phyloP scores from a whole-genome alignment of 2,113 vertebrate genomes.

The Chitala chitala region DNA sequence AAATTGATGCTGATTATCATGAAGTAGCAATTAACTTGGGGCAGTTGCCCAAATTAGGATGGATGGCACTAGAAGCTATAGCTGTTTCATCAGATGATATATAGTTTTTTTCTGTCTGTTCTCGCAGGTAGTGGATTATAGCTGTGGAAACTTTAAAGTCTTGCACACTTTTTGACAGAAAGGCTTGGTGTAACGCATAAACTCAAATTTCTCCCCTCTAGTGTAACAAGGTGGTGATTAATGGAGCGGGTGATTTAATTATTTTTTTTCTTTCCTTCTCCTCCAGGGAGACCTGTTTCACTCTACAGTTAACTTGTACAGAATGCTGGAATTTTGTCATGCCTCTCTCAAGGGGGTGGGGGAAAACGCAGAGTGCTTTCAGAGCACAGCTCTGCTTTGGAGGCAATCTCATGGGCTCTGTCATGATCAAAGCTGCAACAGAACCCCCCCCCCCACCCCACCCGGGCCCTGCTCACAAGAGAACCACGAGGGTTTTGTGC shows the following conservation, averaged over 20 bases:
- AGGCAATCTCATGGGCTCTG: no score
- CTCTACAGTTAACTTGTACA: neutral
- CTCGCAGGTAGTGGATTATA: neutral
- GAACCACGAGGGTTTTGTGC: no score
- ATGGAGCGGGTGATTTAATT: neutral
- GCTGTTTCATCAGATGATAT: neutral
- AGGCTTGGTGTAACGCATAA: neutral
- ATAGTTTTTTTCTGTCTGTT: neutral
- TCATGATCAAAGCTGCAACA: no score
- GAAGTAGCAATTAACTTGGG: constrained; percentile 14
- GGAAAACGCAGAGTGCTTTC: neutral
- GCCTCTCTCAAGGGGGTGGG: neutral
- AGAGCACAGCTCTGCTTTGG: constrained; percentile 17
- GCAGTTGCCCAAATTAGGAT: neutral
- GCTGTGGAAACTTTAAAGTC: neutral
- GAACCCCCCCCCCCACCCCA: no score
- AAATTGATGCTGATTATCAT: constrained; percentile 35
- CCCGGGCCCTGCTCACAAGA: no score
- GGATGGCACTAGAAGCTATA: neutral
- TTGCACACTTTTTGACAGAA: neutral
- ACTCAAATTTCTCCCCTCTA: neutral
- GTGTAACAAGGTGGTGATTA: constrained; percentile 3
- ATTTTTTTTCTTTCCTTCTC: no score
- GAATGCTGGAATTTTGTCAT: neutral
- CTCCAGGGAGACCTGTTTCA: constrained; percentile 2